Base-by-base conservation (phyloP, 2,888 invertebrate genomes). In the Drosophila rubida region DNA sequence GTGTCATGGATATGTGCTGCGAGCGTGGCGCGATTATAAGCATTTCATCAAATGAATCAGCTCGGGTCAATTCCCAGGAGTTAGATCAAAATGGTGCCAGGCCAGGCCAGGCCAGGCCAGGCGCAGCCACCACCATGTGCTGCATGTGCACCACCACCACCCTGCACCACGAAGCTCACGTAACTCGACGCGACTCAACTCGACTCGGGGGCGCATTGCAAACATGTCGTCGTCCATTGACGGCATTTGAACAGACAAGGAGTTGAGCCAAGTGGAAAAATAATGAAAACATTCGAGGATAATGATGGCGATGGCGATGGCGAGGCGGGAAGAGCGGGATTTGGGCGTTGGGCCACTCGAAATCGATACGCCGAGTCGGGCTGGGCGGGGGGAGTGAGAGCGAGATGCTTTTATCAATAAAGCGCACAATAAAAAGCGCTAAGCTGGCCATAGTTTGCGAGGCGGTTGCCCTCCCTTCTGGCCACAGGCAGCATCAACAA, bases 211-310 rank as follows among this genome's bases (percentile, higher is more conserved):
- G 49, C 50, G 66, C 67, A 71, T 78, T 70, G 63, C 60, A 70
- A 77, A 77, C 75, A 77, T 76, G 78, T 71, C 78, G 69, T 68
- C 80, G 59, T 65, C 83, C 88, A 80, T 88, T 85, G 88, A 83
- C 84, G 90, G 87, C 89, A 90, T 89, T 89, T 84, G 80, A 89
- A 90, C 85, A 88, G 89, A 90, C 90, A 90, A 89, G 90, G 82
- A 89, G 87, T 88, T 89, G 90, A 90, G 78, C 90, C 90, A 88
- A 88, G 90, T 90, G 90, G 90, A 89, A 90, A 90, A 90, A 90
- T 90, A 90, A 90, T 90, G 90, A 90, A 90, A 90, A 90, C 90
- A 90, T 88, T 89, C 81, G 79, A 75, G 78, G 78, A 82, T 80
- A 83, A 83, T 85, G 83, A 83, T 73, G 81, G 72, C 32, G 65